Evolutionary conservation across 53 echinoderm and acorn worm species (phyloP).

Genomic region (Actinopyga echinites): DNA sequence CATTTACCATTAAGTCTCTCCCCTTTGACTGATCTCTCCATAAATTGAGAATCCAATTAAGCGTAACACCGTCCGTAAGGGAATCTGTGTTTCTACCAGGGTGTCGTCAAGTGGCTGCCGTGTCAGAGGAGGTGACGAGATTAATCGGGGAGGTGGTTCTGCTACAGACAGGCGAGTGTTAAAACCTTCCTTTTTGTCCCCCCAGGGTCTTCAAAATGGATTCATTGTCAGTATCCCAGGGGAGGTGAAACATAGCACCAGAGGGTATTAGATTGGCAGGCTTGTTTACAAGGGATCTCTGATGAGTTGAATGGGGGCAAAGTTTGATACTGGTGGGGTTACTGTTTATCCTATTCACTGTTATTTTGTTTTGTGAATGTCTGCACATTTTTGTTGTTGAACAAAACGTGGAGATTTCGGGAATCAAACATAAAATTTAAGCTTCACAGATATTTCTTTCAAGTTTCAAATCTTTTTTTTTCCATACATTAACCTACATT

Average conservation of each 20-base stretch:
- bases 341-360: no score
- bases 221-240: neutral
- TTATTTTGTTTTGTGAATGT: no score
- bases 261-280: slow-evolving; percentile 9
- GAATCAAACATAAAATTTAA: no score
- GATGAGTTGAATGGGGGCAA: no score
- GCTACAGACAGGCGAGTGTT: neutral
- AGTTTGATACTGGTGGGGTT: no score
- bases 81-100: neutral
- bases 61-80: neutral
- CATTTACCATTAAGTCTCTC: neutral
- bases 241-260: neutral
- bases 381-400: no score
- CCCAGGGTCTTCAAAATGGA: neutral
- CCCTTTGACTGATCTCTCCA: neutral
- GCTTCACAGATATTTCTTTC: no score
- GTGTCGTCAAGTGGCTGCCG: no score
- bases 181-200: neutral
- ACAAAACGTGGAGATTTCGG: no score
- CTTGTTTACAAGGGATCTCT: neutral
- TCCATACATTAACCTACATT: no score
- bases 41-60: slow-evolving; percentile 24
- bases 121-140: slow-evolving; percentile 4
- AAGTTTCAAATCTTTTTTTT: no score
- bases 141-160: slow-evolving; percentile 26